Evolutionary conservation across 2,113 vertebrate genomes (phyloP), one percentile per base, ranked within the genome.

Genomic region (Charina bottae): DNA sequence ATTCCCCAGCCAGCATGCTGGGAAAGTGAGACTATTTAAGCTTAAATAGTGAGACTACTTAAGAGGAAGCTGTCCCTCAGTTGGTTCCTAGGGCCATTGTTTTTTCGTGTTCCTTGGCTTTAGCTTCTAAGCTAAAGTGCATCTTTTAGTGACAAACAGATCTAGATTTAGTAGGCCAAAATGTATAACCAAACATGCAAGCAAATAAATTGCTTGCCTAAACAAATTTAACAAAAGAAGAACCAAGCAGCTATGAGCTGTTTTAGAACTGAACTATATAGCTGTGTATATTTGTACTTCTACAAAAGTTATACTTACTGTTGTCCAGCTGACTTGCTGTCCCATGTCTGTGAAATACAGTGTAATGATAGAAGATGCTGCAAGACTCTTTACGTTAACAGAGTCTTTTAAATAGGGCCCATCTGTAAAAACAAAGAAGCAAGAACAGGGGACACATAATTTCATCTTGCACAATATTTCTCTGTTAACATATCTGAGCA

Each of bases 291-390:
- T 56, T n/a, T 17, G 54, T 46, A 21, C 10, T 85, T 37, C 4
- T 85, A 60, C 59, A 49, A 58, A 93, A 85, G 58, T 87, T 13
- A 90, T 92, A 97, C 98, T 98, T 97, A 98, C 97, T 49, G 97
- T 97, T 56, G 96, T 98, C 97, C 97, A 98, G 89, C 97, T 94
- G 37, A 98, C 98, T 95, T 98, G 98, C 92, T 96, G 96, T 90
- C 98, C 98, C 92, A 98, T 95, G 92, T 98, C 98, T 92, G 97
- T 97, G 95, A 97, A 98, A 94, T 97, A 98, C 13, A 98, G 62
- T 10, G 98, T 98, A 78, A 98, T 92, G 55, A 97, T 97, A 87
- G 98, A 98, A 60, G 97, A 97, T 84, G 95, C 92, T 0, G 98
- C 96, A 49, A 98, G 84, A 84, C 95, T 98, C 94, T 97, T 97